Percentiles rank a stretch among this genome's conserved stretches.
These are phyloP conservation scores for Drosophila neutralis DNA, from an alignment of 2,888 invertebrate species.

Conservation along the genomic window DNA sequence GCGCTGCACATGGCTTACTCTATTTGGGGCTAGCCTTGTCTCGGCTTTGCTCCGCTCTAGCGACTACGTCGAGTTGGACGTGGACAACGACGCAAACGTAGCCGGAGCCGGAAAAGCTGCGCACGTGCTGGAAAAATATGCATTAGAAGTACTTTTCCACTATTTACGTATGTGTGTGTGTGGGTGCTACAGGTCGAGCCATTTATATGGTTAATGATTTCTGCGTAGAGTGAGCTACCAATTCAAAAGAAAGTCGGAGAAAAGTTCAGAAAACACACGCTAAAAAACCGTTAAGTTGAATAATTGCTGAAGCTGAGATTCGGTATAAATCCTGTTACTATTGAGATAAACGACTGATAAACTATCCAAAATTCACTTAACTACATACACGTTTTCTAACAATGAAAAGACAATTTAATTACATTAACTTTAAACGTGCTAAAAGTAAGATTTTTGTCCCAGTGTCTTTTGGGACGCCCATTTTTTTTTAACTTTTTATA, in stretches of 20 bases:
- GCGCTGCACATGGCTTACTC: constrained; percentile 58
- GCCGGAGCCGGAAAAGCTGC: constrained; percentile 72
- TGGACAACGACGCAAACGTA: constrained; percentile 28
- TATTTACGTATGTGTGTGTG: constrained; percentile 3
- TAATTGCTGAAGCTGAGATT: constrained; percentile 16
- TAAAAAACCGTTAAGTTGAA: constrained; percentile 42
- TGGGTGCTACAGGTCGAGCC: constrained; percentile 44
- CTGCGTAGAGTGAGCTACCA: constrained; percentile 48
- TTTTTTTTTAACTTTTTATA: not conserved
- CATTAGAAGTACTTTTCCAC: constrained; percentile 55
- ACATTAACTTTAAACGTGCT: constrained; percentile 3
- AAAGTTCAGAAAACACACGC: constrained; percentile 9
- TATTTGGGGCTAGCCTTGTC: constrained; percentile 55
- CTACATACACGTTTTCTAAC: constrained; percentile 26
- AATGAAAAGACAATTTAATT: constrained; percentile 24
- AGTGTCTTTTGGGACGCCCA: too few species aligned
- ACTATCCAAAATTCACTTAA: constrained; percentile 14
- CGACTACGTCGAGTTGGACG: constrained; percentile 48
- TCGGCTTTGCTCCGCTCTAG: constrained; percentile 51
- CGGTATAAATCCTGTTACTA: constrained; percentile 18
- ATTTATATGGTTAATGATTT: constrained; percentile 59
- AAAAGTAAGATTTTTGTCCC: not conserved
- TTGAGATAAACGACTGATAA: not conserved
- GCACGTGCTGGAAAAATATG: constrained; percentile 81
- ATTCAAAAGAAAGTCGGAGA: constrained; percentile 52